Evolutionary conservation across 92 coral and sea anemone species (phyloP), one percentile per base, ranked within the genome.

Genomic region (Epizoanthus stellaris): DNA sequence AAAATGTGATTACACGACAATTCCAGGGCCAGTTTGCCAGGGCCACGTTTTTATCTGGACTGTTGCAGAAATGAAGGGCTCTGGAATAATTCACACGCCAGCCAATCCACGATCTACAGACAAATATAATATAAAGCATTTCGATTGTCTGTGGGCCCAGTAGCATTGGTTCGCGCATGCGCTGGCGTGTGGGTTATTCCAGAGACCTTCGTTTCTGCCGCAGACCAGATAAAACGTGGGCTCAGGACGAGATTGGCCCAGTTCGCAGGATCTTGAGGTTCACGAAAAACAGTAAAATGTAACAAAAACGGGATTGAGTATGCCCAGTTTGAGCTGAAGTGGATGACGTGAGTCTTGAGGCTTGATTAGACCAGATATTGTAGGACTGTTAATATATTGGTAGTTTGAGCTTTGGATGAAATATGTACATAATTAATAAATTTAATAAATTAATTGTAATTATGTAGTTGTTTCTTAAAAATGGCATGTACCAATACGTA

Each of bases 321-420:
- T 21, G 19, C 6, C 20, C 61, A 20, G 70, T 19, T 23, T 39
- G 62, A 39, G 45, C 20, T 19, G 6, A 60, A 77, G 42, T 76
- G 20, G 53, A 36, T 39, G 36, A 43, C 13, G 57, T 40, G 6
- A 1, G 17, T 23, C 54, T 8, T 73, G 60, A 21, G 36, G 77
- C 45, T 19, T 38, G 73, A 34, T 68, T 73, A 59, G 49, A 49
- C 56, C 9, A 49, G 56, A 49, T 49, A 49, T 49, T 49, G 56
- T 49, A 79, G 17, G 72, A 10, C 7, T 62, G 12, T 15, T 43
- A 68, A 4, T 19, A 49, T 49, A 49, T 68, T 38, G 73, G 6
- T 34, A 13, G 60, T 62, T 79, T 79, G 53, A n/a, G 42, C 71
- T 11, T 79, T 79, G 83, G 5, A 43, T 63, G 82, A 62, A 73